Percentiles rank a stretch among this genome's conserved stretches.
Evolutionary conservation across 2,888 invertebrate species (phyloP).

Genomic region (Bimastos eiseni): DNA sequence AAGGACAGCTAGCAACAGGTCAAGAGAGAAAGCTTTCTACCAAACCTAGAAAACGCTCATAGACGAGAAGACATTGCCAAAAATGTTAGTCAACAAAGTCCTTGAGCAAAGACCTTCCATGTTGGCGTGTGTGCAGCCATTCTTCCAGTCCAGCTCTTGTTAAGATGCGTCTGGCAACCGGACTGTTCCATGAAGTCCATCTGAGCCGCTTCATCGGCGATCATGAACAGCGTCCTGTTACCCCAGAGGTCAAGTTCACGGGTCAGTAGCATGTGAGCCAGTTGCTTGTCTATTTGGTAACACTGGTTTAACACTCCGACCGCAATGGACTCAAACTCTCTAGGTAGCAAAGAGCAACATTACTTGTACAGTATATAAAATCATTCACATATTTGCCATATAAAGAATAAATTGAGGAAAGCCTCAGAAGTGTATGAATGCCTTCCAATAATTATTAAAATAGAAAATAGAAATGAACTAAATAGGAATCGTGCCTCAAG

Average conservation of each 20-base stretch:
- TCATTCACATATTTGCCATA: too few relatives aligned
- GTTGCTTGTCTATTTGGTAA: slow-evolving; percentile 53
- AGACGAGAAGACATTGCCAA: not conserved
- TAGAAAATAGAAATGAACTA: too few relatives aligned
- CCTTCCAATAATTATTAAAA: too few relatives aligned
- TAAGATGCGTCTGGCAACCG: slow-evolving; percentile 60
- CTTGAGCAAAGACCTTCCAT: slow-evolving; percentile 54
- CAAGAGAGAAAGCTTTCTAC: too few relatives aligned
- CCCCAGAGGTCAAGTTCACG: slow-evolving; percentile 54
- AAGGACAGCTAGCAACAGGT: too few relatives aligned
- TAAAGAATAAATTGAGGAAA: too few relatives aligned
- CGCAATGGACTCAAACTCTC: slow-evolving; percentile 56
- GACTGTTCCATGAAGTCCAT: slow-evolving; percentile 61
- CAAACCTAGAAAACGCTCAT: not conserved
- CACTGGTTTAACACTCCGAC: slow-evolving; percentile 56
- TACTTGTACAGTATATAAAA: not conserved
- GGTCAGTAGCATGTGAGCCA: slow-evolving; percentile 54
- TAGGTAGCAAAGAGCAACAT: slow-evolving; percentile 38
- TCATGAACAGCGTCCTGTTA: slow-evolving; percentile 51
- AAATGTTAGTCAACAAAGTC: not conserved
- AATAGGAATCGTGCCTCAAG: too few relatives aligned
- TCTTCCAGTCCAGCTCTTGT: slow-evolving; percentile 60
- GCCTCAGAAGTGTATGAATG: too few relatives aligned
- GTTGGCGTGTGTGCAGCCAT: slow-evolving; percentile 59
- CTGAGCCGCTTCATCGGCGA: slow-evolving; percentile 55